Conservation (phyloP, 1,140 invertebrate species). For the Drosophila repletoides region DNA sequence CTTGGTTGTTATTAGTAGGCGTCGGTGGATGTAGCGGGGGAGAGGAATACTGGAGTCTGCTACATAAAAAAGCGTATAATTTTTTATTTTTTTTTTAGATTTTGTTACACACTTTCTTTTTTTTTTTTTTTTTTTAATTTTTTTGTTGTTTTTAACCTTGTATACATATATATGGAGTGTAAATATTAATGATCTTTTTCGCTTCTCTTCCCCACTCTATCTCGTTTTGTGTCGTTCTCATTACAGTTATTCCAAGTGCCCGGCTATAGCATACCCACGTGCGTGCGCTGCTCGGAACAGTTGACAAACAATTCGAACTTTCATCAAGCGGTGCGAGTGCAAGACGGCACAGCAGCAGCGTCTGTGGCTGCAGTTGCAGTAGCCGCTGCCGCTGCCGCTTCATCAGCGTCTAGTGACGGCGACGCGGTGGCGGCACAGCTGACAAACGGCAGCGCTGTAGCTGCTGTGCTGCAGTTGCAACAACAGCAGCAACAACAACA, state of each 20-base stretch:
- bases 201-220: constrained; percentile 14
- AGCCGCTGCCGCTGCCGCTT: constrained; percentile 49
- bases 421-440: constrained; percentile 54
- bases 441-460: constrained; percentile 57
- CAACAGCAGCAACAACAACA: constrained; percentile 68
- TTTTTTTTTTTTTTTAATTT: constrained; percentile 23
- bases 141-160: constrained; percentile 1
- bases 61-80: constrained; percentile 42
- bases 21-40: background rate
- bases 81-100: constrained; percentile 37
- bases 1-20: constrained; percentile 64
- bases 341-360: constrained; percentile 42
- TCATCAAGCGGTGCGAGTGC: constrained; percentile 68
- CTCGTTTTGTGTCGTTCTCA: constrained; percentile 8
- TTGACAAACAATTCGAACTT: constrained; percentile 78
- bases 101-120: constrained; percentile 31
- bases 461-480: constrained; percentile 56
- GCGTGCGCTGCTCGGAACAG: constrained; percentile 82
- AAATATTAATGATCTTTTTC: constrained; percentile 15
- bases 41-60: constrained; percentile 20
- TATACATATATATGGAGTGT: constrained; percentile 29
- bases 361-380: constrained; percentile 46
- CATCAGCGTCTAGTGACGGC: constrained; percentile 45
- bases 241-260: constrained; percentile 81
- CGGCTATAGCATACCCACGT: constrained; percentile 82